These are phyloP conservation scores for Matsumurasca onukii DNA, from an alignment of 1,140 invertebrate genomes.

Conservation along the genomic window DNA sequence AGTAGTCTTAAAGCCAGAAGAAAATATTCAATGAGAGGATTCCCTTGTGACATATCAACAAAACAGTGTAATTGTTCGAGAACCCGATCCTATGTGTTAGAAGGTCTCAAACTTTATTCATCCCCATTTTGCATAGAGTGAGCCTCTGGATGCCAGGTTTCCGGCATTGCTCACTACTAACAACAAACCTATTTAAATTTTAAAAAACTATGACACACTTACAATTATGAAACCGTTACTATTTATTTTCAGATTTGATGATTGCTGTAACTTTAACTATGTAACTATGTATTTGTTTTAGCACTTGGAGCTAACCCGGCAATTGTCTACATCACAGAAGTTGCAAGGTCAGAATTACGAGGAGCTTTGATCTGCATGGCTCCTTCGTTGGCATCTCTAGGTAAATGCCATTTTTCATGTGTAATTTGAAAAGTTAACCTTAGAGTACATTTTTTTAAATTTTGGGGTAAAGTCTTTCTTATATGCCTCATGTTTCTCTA, in stretches of 20 bases:
- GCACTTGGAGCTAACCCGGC: constrained; percentile 53
- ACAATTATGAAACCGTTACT: not conserved
- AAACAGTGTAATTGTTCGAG: too few species aligned
- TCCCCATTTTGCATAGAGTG: too few species aligned
- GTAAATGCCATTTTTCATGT: constrained; percentile 42
- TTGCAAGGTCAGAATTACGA: constrained; percentile 56
- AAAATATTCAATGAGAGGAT: too few species aligned
- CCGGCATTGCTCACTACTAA: not conserved
- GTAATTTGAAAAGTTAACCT: not conserved
- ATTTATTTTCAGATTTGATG: not conserved
- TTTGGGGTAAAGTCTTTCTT: not conserved
- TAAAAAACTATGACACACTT: not conserved
- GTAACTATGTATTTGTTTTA: not conserved
- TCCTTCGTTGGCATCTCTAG: constrained; percentile 55
- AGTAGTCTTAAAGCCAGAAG: too few species aligned
- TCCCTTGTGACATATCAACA: too few species aligned
- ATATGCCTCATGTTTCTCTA: not conserved
- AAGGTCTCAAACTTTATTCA: too few species aligned
- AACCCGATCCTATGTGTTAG: too few species aligned
- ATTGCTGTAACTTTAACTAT: not conserved
- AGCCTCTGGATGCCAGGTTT: not conserved
- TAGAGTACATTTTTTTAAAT: not conserved
- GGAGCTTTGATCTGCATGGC: constrained; percentile 57
- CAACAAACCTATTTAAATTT: not conserved
- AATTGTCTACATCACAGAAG: constrained; percentile 62